Evolutionary conservation across 2,888 invertebrate genomes (phyloP).

Genomic region (Trichopoda pennipes): DNA sequence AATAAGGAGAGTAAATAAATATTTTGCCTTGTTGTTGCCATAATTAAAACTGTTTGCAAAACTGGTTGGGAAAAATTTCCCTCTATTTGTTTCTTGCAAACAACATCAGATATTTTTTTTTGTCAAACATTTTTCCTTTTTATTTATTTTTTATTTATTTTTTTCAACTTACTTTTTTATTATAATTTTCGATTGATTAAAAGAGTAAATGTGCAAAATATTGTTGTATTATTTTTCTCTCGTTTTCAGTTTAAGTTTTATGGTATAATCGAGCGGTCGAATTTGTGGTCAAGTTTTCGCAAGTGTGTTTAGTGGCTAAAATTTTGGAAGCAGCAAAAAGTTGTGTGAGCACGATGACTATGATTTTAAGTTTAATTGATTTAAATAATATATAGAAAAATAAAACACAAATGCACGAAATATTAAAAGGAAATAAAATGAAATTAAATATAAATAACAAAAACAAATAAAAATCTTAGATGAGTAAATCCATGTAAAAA

Average conservation of each 20-base stretch:
- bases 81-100: slow-evolving; percentile 33
- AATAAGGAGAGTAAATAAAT: too few relatives aligned
- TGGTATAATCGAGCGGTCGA: slow-evolving; percentile 55
- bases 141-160: not conserved
- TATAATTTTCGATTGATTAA: not conserved
- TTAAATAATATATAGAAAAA: too few relatives aligned
- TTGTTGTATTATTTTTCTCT: slow-evolving; percentile 16
- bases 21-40: not conserved
- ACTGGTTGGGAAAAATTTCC: slow-evolving; percentile 13
- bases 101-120: not conserved
- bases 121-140: not conserved
- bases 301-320: slow-evolving; percentile 7
- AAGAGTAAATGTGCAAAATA: slow-evolving; percentile 28
- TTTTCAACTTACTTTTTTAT: slow-evolving; percentile 15
- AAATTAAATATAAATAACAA: not conserved
- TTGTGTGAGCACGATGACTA: not conserved
- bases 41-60: not conserved
- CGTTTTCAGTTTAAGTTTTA: slow-evolving; percentile 60
- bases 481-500: not conserved
- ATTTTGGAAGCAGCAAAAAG: not conserved
- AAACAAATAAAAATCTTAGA: not conserved
- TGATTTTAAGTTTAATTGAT: too few relatives aligned
- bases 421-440: not conserved
- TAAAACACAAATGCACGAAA: too few relatives aligned
- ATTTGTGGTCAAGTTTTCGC: slow-evolving; percentile 48